phyloP scores from a whole-genome alignment of 2,113 vertebrate species.

The Gadus chalcogrammus region DNA sequence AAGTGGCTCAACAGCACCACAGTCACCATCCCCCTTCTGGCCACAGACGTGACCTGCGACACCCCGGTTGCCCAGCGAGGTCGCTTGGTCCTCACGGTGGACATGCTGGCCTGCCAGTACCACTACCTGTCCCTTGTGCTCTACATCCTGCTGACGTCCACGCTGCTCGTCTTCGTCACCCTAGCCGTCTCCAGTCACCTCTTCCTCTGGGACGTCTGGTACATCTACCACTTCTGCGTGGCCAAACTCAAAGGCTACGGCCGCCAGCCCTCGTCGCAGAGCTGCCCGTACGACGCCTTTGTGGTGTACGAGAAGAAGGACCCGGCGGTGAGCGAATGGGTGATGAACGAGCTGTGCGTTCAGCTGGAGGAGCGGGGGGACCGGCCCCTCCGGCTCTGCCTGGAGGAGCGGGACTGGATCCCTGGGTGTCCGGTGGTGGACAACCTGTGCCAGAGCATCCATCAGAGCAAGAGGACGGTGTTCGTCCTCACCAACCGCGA shows the following conservation, averaged over 20 bases:
- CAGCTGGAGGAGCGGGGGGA: constrained; percentile 80
- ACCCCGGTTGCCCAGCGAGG: constrained; percentile 81
- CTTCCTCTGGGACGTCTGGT: constrained; percentile 95
- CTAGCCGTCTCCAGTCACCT: constrained; percentile 79
- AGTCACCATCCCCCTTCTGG: constrained; percentile 85
- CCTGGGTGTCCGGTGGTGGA: constrained; percentile 87
- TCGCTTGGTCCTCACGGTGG: constrained; percentile 78
- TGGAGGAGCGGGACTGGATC: constrained; percentile 93
- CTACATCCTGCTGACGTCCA: constrained; percentile 72
- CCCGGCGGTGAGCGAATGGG: constrained; percentile 84
- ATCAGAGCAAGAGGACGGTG: constrained; percentile 88
- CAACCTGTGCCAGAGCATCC: constrained; percentile 92
- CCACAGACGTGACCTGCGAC: constrained; percentile 83
- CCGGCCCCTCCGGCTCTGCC: constrained; percentile 79
- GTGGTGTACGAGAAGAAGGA: constrained; percentile 87
- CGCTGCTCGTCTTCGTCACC: constrained; percentile 72
- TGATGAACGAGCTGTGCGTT: constrained; percentile 81
- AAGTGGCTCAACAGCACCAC: constrained; percentile 87
- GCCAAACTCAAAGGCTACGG: constrained; percentile 85
- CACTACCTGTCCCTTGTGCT: constrained; percentile 77
- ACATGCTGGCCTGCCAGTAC: constrained; percentile 84
- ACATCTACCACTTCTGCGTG: constrained; percentile 85
- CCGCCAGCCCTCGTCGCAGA: constrained; percentile 63
- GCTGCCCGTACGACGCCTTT: constrained; percentile 83
- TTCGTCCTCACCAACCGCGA: constrained; percentile 90